Conservation (phyloP, 2,888 invertebrate species). For the Philereme vetulata region DNA sequence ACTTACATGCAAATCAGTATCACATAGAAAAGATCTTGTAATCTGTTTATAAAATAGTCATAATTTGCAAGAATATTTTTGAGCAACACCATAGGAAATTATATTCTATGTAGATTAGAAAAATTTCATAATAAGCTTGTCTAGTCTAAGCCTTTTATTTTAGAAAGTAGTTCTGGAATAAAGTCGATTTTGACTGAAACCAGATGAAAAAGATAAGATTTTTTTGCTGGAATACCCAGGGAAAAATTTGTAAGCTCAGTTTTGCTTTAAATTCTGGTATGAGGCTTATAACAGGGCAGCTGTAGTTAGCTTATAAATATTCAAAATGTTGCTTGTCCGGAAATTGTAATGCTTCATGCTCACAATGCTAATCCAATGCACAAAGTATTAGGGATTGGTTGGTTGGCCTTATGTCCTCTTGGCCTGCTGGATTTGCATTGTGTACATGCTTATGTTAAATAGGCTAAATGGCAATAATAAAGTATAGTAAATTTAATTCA, state of each 20-base stretch:
- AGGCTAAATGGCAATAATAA: constrained; percentile 1
- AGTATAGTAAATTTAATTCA: constrained; percentile 8
- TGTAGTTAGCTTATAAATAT: background rate
- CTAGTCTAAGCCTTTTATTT: no score
- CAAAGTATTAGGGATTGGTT: background rate
- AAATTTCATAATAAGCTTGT: no score
- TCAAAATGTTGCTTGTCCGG: background rate
- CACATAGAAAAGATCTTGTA: no score
- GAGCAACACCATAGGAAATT: background rate
- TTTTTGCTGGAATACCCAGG: no score
- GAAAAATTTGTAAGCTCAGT: no score
- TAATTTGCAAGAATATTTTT: constrained; percentile 26
- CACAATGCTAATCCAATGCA: background rate
- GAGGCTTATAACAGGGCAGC: constrained; percentile 3
- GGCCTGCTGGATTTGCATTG: background rate
- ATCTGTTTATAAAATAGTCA: constrained; percentile 23
- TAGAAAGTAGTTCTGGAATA: background rate
- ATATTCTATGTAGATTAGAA: background rate
- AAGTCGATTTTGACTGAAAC: background rate
- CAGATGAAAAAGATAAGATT: no score
- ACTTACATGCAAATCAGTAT: no score
- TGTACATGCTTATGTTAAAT: background rate
- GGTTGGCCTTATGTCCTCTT: background rate
- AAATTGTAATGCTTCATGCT: background rate
- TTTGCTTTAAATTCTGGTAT: no score